These are phyloP conservation scores for Epistrophella euchroma DNA, from an alignment of 2,888 invertebrate species.

Conservation along the genomic window DNA sequence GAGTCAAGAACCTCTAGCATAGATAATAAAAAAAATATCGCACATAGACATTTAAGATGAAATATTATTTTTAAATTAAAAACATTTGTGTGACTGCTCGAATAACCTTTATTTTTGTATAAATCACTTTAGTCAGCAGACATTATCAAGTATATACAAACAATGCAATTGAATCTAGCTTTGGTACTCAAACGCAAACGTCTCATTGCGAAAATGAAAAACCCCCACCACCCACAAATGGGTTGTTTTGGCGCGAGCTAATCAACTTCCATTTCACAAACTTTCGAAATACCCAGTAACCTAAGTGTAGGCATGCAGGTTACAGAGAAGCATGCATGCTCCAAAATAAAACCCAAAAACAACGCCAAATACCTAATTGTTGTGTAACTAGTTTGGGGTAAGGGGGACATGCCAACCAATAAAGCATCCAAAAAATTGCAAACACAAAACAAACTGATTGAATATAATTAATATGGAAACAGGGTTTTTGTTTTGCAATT, in stretches of 20 bases:
- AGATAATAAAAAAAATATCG: background rate
- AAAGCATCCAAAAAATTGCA: conserved; percentile 33
- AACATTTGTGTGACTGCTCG: background rate
- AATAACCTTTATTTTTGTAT: too few relatives aligned
- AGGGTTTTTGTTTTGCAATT: conserved; percentile 39
- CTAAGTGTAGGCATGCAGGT: background rate
- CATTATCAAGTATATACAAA: background rate
- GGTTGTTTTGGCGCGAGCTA: conserved; percentile 25
- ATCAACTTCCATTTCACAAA: conserved; percentile 48
- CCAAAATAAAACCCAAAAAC: background rate
- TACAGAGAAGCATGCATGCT: background rate
- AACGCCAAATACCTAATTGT: background rate
- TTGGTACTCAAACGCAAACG: background rate
- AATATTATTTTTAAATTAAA: background rate
- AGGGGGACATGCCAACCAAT: conserved; percentile 6
- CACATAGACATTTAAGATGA: background rate
- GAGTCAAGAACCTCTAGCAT: background rate
- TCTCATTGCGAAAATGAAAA: conserved; percentile 9
- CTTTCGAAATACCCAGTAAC: conserved; percentile 45
- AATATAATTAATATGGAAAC: background rate
- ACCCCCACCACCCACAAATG: background rate
- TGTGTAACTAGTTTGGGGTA: conserved; percentile 36
- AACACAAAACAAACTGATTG: conserved; percentile 14
- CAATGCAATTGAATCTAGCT: background rate
- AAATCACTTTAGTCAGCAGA: background rate